Percentiles rank a stretch among this genome's conserved stretches.
phyloP scores from a whole-genome alignment of 2,797 vertebrate genomes.

The Notamacropus eugenii region DNA sequence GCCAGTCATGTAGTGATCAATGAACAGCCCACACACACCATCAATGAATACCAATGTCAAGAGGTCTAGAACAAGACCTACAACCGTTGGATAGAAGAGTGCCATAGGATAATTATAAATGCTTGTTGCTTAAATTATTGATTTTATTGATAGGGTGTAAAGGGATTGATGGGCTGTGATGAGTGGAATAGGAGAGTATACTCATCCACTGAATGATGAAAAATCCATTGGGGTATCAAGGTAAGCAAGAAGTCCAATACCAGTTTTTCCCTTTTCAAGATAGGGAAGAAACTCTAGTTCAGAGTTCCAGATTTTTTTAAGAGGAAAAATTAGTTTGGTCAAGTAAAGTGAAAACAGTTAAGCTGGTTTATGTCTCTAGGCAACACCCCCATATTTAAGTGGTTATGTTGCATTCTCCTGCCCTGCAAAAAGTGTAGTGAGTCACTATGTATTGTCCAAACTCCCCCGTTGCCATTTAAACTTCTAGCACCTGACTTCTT shows the following conservation, averaged over 20 bases:
- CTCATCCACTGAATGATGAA: not conserved
- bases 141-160: not conserved
- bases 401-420: not conserved
- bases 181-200: not conserved
- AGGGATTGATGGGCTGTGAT: not conserved
- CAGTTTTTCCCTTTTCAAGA: conserved; percentile 49
- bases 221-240: not conserved
- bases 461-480: not conserved
- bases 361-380: not conserved
- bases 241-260: not conserved
- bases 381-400: not conserved
- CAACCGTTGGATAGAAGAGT: not conserved
- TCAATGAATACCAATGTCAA: not conserved
- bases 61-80: not conserved
- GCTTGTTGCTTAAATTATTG: not conserved
- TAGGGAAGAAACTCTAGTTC: not conserved
- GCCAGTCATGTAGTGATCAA: not conserved
- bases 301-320: conserved; percentile 2
- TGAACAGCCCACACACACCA: not conserved
- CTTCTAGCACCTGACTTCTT: not conserved
- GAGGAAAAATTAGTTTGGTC: not conserved
- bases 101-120: not conserved
- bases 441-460: not conserved
- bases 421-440: not conserved
- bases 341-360: conserved; percentile 20